Base-by-base conservation (phyloP, 2,797 vertebrate genomes). In the Myotis vivesi region DNA sequence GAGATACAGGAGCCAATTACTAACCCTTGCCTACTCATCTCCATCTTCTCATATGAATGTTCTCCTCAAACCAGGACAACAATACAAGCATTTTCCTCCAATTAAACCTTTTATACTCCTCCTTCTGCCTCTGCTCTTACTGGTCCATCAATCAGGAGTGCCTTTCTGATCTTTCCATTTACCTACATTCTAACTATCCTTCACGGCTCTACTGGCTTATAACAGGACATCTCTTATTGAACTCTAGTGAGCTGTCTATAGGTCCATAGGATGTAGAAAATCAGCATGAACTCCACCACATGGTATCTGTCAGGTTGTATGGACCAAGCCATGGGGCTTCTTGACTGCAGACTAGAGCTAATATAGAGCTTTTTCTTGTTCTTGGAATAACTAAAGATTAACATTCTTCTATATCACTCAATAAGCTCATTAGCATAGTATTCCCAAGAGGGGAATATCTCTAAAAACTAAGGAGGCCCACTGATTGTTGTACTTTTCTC, bases 311-410 rank as follows among this genome's bases (percentile, higher is more conserved):
- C 10, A 51, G 8, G 13, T 33, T 28, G 5, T 46, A 9, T 53
- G 75, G 4, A 77, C 11, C 28, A 38, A 68, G 17, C n/a, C 53
- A 0, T 38, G 20, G 33, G n/a, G 5, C 9, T 80, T 87, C 19
- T 87, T 79, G 73, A 38, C 2, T 57, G n/a, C 22, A 84, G 41
- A 46, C 6, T 72, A 64, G 68, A 19, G 16, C 11, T 59, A 44
- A 82, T 36, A 82, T 4, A 17, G 79, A 94, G 23, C 1, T 41
- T 44, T 20, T 75, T 92, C 36, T 73, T 90, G 33, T 57, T 46
- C 46, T 64, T 90, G 19, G 7, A 62, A 51, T 68, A 15, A 53
- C 49, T 57, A 17, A 84, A 44, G 87, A 64, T 33, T 15, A 69
- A 59, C 4, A 68, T 36, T 6, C 15, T 59, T 91, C 11, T 77